Percentiles rank a stretch among this genome's conserved stretches.
Conservation (phyloP, 2,113 vertebrate genomes). For the Holacanthus passer region DNA sequence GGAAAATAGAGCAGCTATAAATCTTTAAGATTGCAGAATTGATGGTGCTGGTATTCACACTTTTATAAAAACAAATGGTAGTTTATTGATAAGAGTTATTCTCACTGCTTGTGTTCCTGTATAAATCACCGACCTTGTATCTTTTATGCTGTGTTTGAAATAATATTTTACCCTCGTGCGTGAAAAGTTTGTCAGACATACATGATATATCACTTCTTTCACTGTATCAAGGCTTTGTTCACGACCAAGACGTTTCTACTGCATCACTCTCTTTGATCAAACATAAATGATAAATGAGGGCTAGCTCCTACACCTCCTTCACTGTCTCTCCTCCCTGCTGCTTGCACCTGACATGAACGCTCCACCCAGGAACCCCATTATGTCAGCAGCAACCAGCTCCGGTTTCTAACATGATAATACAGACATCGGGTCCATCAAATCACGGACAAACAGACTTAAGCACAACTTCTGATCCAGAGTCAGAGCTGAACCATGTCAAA, state of each 20-base stretch:
- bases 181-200: not conserved
- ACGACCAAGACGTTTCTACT: conserved; percentile 11
- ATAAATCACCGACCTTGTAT: not conserved
- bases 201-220: conserved; percentile 6
- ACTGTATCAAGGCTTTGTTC: conserved; percentile 36
- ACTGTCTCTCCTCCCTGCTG: conserved; percentile 32
- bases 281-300: conserved; percentile 70
- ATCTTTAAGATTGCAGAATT: conserved; percentile 53
- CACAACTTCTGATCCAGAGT: too few relatives aligned
- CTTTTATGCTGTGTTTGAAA: not conserved
- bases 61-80: not conserved
- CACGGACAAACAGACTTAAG: too few relatives aligned
- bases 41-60: conserved; percentile 29
- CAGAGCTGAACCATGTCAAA: too few relatives aligned
- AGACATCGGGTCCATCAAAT: too few relatives aligned
- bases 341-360: conserved; percentile 43
- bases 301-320: conserved; percentile 48
- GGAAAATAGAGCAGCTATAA: conserved; percentile 40
- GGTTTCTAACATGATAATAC: conserved; percentile 26
- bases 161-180: not conserved
- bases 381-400: conserved; percentile 37
- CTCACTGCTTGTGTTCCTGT: not conserved
- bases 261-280: conserved; percentile 67
- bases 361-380: conserved; percentile 48
- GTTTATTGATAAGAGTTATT: not conserved